Base-by-base conservation (phyloP, 2,888 invertebrate genomes). In the Pilophorus perplexus region DNA sequence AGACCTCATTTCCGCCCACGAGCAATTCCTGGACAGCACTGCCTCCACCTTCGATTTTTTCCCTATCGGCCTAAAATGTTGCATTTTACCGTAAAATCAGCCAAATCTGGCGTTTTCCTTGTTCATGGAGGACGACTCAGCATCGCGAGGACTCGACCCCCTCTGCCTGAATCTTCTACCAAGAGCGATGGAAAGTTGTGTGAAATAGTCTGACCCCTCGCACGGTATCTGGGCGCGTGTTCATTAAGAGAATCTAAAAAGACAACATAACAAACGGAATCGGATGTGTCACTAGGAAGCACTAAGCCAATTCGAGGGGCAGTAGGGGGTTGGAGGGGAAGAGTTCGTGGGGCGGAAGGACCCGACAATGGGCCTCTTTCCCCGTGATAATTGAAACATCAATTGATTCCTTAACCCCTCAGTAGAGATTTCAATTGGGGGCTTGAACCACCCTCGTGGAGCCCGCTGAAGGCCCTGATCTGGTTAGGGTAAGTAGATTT, bases 251-350 rank as follows among this genome's bases (percentile, higher is more conserved):
- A 59, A 59, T 42, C 27, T 42, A 40, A 42, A 57, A 59, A 59
- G 59, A 59, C 42, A 59, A 59, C 42, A 57, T 20, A 20, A 12
- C 12, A 14, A 10, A 20, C 20, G 40, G 22, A 16, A 57, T 18
- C 22, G 25, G 59, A 59, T 42, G 40, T 33, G 59, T 42, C 42
- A 42, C 42, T 23, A 22, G 25, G 59, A 59, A 59, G 59, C 59
- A 59, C 59, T 59, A 59, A 59, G 59, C 59, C 59, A 59, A 59
- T 59, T 59, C 25, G 23, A n/a, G 6, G 5, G 16, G 10, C 6
- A 3, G 48, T 22, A 12, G 33, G 12, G 6, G 33, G 33, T 33
- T n/a, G n/a, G n/a, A 12, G 6, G 12, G 33, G 6, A 12, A 8
- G 33, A 8, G 12, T 6, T 33, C 33, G 12, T 6, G 6, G 6